Evolutionary conservation across 2,888 invertebrate species (phyloP), one percentile per base, ranked within the genome.

Genomic region (Dryocosmus kuriphilus): DNA sequence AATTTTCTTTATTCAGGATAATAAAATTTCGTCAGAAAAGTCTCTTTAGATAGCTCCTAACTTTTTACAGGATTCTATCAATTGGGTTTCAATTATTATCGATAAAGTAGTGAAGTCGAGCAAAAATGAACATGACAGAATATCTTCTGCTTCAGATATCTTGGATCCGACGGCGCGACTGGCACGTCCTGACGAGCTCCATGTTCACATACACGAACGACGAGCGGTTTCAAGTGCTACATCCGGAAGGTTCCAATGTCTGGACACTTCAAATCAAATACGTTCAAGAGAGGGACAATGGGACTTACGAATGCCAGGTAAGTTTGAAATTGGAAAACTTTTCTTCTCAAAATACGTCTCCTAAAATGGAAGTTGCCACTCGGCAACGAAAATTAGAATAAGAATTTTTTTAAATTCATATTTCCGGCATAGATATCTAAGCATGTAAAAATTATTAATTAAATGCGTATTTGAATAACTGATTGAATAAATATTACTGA

Each of bases 201-300:
- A 94, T 96, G 92, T 96, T 96, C 92, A 96, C 97, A 88, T 98
- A 97, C 93, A 97, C 98, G 86, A 97, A 97, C 92, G 98, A 98
- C 92, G 97, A 97, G 91, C 94, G 96, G 86, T 96, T 96, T 91
- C 93, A 93, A 90, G 93, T 94, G 84, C 93, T 97, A 82, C 98
- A 98, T 92, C 94, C 95, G 83, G 97, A 98, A 90, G 96, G 97
- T 76, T 96, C 97, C 46, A 97, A 98, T 92, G 97, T 97, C 92
- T 98, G 98, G 98, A 97, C 97, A 75, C 93, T 98, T 85, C 97
- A 98, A 93, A 97, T 98, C 92, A 98, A 98, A 93, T 98, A 97
- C 92, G 97, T 98, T 84, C 97, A 98, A 92, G 96, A 96, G 89
- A 94, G 97, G 89, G 98, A 98, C 93, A 97, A 97, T 90, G 98